Evolutionary conservation across 2,797 vertebrate genomes (phyloP).

Genomic region (Oophaga sylvatica): DNA sequence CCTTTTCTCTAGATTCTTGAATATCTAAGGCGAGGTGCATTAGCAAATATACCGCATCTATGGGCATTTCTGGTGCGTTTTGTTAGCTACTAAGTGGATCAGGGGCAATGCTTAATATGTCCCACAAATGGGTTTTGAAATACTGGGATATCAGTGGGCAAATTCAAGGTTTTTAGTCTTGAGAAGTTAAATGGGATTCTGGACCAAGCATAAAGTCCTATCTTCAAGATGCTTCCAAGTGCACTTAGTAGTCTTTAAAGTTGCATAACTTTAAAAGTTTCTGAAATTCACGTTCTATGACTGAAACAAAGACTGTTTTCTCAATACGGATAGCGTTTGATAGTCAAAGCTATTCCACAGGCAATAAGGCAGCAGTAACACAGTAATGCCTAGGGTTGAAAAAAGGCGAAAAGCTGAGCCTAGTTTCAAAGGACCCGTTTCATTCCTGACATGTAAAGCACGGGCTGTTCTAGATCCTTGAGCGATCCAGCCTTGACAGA

Average conservation of each 20-base stretch:
- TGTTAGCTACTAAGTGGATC: background rate
- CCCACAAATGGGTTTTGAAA: background rate
- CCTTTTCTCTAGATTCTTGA: background rate
- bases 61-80: background rate
- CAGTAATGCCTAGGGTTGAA: background rate
- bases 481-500: background rate
- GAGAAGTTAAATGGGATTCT: background rate
- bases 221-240: background rate
- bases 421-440: conserved; percentile 24
- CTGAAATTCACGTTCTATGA: background rate
- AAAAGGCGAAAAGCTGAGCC: background rate
- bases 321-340: background rate
- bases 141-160: background rate
- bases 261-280: background rate
- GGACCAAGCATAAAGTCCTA: background rate
- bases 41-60: background rate
- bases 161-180: background rate
- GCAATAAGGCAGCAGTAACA: background rate
- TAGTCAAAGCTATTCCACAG: conserved; percentile 22
- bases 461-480: background rate
- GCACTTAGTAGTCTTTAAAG: background rate
- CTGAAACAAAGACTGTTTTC: background rate
- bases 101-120: too few relatives aligned
- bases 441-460: conserved; percentile 11
- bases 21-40: background rate